These are phyloP conservation scores for Hipparchia semele DNA, from an alignment of 2,888 invertebrate genomes.

Conservation along the genomic window DNA sequence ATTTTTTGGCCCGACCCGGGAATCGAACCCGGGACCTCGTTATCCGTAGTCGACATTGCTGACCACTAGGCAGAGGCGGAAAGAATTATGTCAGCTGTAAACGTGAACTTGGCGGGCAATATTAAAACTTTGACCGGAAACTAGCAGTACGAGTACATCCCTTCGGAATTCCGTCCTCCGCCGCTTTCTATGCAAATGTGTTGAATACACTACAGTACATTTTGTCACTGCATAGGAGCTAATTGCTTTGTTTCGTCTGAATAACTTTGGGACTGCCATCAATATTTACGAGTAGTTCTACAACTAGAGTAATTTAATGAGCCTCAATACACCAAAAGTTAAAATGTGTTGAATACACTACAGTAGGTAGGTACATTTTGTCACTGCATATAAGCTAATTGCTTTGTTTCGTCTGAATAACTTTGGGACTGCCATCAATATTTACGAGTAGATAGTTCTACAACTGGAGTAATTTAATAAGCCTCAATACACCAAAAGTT, in stretches of 20 bases:
- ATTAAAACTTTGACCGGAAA: conserved; percentile 58
- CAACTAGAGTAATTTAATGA: background rate
- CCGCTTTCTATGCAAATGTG: conserved; percentile 74
- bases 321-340: too few species aligned
- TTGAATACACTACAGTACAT: conserved; percentile 70
- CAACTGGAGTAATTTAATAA: background rate
- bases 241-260: conserved; percentile 71
- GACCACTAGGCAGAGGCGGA: too few species aligned
- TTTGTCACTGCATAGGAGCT: conserved; percentile 73
- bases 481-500: too few species aligned
- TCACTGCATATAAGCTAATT: conserved; percentile 71
- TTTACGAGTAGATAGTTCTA: background rate
- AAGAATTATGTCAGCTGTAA: background rate
- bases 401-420: conserved; percentile 64
- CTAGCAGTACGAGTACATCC: conserved; percentile 52
- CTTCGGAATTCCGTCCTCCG: conserved; percentile 57
- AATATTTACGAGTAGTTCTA: background rate
- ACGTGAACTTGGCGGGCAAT: conserved; percentile 16
- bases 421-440: conserved; percentile 39
- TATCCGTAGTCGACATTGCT: too few species aligned
- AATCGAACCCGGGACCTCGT: too few species aligned
- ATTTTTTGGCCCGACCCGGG: too few species aligned
- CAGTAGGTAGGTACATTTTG: too few species aligned
- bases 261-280: conserved; percentile 46
- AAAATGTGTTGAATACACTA: too few species aligned